Base-by-base conservation (phyloP, 2,113 vertebrate species). In the Scophthalmus maximus region DNA sequence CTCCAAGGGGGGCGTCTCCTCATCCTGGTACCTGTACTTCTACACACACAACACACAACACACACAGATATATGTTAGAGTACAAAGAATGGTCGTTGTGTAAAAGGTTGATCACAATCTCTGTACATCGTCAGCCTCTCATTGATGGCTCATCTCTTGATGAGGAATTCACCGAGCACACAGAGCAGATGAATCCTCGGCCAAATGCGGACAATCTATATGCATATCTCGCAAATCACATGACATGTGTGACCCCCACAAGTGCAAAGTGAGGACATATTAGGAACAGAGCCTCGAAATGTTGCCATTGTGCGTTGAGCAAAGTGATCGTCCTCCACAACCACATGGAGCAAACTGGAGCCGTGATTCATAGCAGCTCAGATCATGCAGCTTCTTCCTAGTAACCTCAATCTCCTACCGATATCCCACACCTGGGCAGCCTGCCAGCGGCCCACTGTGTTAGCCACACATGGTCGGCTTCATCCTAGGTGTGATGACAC, bases 1-100 rank as follows among this genome's bases (percentile, higher is more conserved):
- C 87, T 98, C 98, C 92, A 96, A 93, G 25, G 96, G 95, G 76
- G 94, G 94, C 68, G 95, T 94, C 74, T 98, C 96, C 91, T 98
- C 97, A 95, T 98, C 97, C 88, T 98, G 98, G 87, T 97, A 98
- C 80, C 96, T 94, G 87, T 97, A 98, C 93, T 99, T 99, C 98
- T 98, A 82, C 56, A 89, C 15, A 75, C 9, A 82, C 98, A 98
- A 82, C 56, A 89, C 15, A 75, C 9, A 82, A 85, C 60, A 73
- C 34, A 76, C 18, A 78, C 22, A 85, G 17, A 80, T 12, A 47
- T 1, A 70, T 22, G 36, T 79, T 62, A 86, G 58, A 40, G 3
- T 7, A 30, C 30, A 34, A 42, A 26, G 1, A 9, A 6, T n/a
- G 11, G 14, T 26, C 14, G 1, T 59, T 9, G 6, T 14, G 4